phyloP scores from a whole-genome alignment of 2,797 vertebrate species.

The Ispidina picta region DNA sequence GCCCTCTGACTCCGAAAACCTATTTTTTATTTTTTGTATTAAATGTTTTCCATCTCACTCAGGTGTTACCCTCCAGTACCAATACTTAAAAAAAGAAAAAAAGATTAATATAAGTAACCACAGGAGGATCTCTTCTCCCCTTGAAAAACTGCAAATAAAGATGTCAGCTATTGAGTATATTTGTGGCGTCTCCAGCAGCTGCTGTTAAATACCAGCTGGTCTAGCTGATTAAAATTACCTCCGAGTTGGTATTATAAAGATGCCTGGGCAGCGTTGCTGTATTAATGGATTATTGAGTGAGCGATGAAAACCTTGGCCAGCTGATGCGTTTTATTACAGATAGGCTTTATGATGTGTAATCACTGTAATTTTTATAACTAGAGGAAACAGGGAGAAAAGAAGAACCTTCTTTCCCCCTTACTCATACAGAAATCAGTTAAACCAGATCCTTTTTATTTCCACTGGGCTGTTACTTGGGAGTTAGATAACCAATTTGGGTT shows the following conservation, averaged over 20 bases:
- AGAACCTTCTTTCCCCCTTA: conserved; percentile 51
- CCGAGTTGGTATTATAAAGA: conserved; percentile 89
- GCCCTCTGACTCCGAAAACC: conserved; percentile 21
- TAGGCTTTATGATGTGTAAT: conserved; percentile 89
- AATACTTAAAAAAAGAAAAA: conserved; percentile 3
- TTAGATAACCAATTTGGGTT: conserved; percentile 54
- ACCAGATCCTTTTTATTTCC: conserved; percentile 52
- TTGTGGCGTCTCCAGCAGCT: conserved; percentile 88
- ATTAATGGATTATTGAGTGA: conserved; percentile 92
- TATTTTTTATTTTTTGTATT: conserved; percentile 42
- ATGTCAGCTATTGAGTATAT: conserved; percentile 89
- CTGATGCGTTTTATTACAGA: conserved; percentile 90
- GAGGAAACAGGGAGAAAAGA: conserved; percentile 80
- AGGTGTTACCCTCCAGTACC: conserved; percentile 63
- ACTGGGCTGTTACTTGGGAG: conserved; percentile 60
- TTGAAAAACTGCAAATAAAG: conserved; percentile 89
- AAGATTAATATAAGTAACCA: conserved; percentile 82
- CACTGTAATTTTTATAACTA: conserved; percentile 87
- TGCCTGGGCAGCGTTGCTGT: conserved; percentile 87
- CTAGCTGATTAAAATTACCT: conserved; percentile 91
- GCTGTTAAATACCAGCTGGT: conserved; percentile 91
- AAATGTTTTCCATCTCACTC: conserved; percentile 33
- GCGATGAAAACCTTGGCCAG: conserved; percentile 89
- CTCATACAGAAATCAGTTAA: conserved; percentile 70
- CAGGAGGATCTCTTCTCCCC: conserved; percentile 84